phyloP scores from a whole-genome alignment of 37 sponge, comb jelly and placozoan species.

The Lycopodina hypogea region DNA sequence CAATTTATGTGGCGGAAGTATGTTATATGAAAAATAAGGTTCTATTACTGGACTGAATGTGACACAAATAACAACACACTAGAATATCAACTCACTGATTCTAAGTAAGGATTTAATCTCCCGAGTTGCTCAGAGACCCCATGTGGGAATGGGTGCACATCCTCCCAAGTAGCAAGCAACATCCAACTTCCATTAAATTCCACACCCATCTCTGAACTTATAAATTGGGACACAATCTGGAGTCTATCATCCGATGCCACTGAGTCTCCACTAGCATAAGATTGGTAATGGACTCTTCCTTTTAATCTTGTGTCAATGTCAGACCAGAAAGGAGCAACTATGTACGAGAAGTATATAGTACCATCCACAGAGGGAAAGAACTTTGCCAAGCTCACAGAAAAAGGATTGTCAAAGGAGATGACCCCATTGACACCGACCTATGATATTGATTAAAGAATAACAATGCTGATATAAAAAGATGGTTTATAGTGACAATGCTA shows the following conservation, averaged over 20 bases:
- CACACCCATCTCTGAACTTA: neutral
- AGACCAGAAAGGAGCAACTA: constrained; percentile 39
- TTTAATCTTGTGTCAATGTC: constrained; percentile 18
- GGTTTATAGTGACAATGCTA: neutral
- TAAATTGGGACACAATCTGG: constrained; percentile 2
- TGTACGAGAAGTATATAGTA: neutral
- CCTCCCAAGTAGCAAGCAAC: constrained; percentile 45
- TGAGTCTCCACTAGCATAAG: constrained; percentile 3
- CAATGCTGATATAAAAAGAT: neutral
- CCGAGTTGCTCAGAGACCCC: neutral
- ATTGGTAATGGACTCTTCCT: constrained; percentile 18
- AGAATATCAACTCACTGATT: constrained; percentile 24
- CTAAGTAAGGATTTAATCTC: constrained; percentile 22
- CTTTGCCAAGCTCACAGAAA: neutral
- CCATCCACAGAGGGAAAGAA: constrained; percentile 25
- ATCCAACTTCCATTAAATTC: constrained; percentile 44
- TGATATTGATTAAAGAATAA: neutral
- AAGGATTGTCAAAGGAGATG: constrained; percentile 38
- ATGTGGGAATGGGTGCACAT: constrained; percentile 53
- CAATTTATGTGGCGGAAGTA: too few relatives aligned
- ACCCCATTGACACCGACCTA: constrained; percentile 67
- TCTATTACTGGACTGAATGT: too few relatives aligned
- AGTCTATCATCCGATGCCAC: neutral
- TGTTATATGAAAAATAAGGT: too few relatives aligned
- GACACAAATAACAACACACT: too few relatives aligned